A percentile compares a stretch with the other conserved stretches of the same genome.
Conservation (phyloP, 2,888 invertebrate genomes). For the Epinotia ramella region DNA sequence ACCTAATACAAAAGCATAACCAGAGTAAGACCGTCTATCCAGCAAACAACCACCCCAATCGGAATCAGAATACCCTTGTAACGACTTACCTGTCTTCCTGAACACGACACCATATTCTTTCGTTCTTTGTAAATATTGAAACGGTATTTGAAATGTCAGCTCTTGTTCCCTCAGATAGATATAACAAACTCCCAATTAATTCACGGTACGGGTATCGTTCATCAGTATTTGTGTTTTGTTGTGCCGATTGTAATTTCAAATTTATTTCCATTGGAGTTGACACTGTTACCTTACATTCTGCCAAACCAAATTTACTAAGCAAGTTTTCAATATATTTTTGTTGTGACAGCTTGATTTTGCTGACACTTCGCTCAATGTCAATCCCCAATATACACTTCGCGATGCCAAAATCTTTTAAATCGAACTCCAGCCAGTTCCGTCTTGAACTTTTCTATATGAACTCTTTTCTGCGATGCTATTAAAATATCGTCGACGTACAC, state of each 20-base stretch:
- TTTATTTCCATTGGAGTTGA: too few species aligned
- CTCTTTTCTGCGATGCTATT: too few species aligned
- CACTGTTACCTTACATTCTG: too few species aligned
- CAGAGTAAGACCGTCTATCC: slow-evolving; percentile 12
- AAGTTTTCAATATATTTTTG: slow-evolving; percentile 6
- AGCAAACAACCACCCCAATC: neutral
- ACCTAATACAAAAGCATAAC: slow-evolving; percentile 2
- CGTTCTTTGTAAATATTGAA: neutral
- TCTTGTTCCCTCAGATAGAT: neutral
- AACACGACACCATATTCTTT: neutral
- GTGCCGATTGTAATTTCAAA: neutral
- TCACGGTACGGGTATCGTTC: slow-evolving; percentile 8
- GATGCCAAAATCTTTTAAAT: slow-evolving; percentile 13
- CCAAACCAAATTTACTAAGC: too few species aligned
- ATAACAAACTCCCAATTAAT: slow-evolving; percentile 6
- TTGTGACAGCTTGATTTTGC: slow-evolving; percentile 13
- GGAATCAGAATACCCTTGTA: neutral
- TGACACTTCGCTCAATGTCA: too few species aligned
- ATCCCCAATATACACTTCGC: too few species aligned
- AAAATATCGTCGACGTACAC: too few species aligned
- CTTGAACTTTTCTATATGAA: too few species aligned
- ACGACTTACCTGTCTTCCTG: slow-evolving; percentile 4
- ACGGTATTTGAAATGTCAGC: slow-evolving; percentile 1
- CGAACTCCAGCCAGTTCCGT: too few species aligned
- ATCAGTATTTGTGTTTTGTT: neutral